Base-by-base conservation (phyloP, 2,888 invertebrate species). In the Idaea aversata region DNA sequence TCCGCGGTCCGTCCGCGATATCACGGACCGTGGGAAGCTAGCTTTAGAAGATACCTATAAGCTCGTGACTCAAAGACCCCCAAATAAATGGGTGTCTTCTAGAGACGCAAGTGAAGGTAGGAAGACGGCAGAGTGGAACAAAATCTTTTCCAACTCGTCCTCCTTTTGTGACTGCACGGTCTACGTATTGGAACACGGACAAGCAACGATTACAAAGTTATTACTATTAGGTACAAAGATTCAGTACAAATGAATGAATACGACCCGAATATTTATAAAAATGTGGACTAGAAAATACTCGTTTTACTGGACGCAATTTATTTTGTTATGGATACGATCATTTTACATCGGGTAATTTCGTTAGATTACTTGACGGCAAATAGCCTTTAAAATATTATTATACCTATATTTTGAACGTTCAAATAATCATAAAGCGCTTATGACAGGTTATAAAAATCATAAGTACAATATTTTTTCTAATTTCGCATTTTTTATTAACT, bases 391-490 rank as follows among this genome's bases (percentile, higher is more conserved):
- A 88, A 82, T 86, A 86, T 90, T 88, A 88, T 85, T 88, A 88
- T 86, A 83, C 47, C 84, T 80, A 82, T 82, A 81, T 85, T 87
- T 83, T 79, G 78, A 84, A 82, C 88, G 87, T 81, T 85, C 87
- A 88, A 91, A 90, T 89, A 88, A 90, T 88, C 88, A 88, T 91
- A 88, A 90, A 88, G 76, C 82, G 85, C 86, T 91, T 88, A 91
- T 84, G 86, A 82, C 84, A 82, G 87, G 84, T 87, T 81, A 85
- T 91, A 90, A 90, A 85, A 85, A 82, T 79, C 81, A 82, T 75
- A 82, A 47, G 81, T 80, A 86, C 85, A 87, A 83, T 83, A 86
- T 86, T 89, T 89, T 88, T 88, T 90, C 87, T 85, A 88, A 88
- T 91, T 91, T 91, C 90, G 13, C 13, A 47, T 47, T 47, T 38